phyloP scores from a whole-genome alignment of 1,140 invertebrate species.

The Holotrichia oblita region DNA sequence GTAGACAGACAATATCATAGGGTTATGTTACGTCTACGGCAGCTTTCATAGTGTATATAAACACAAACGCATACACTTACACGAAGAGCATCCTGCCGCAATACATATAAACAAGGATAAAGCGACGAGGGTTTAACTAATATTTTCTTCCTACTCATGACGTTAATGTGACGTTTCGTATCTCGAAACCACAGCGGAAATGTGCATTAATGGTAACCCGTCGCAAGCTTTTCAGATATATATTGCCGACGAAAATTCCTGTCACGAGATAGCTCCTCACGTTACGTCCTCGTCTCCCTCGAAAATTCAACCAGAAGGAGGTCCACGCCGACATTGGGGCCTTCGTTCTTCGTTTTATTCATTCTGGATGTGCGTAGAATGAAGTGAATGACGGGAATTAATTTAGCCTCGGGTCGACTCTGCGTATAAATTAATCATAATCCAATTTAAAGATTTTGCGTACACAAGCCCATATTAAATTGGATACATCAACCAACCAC shows the following conservation, averaged over 20 bases:
- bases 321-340: background rate
- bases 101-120: background rate
- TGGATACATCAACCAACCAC: background rate
- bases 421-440: slow-evolving; percentile 32
- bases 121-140: slow-evolving; percentile 5
- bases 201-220: background rate
- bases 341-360: no score
- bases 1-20: background rate
- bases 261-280: background rate
- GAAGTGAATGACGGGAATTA: slow-evolving; percentile 24
- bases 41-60: background rate
- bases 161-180: background rate
- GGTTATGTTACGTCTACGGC: background rate
- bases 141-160: slow-evolving; percentile 18
- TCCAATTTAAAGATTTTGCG: slow-evolving; percentile 32
- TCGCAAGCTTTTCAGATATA: background rate
- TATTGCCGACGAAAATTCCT: background rate
- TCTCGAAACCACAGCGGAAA: background rate
- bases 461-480: slow-evolving; percentile 17
- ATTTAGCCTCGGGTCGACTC: slow-evolving; percentile 14
- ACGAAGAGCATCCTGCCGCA: background rate
- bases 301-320: background rate
- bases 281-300: background rate
- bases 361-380: background rate
- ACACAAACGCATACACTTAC: no score